Conservation (phyloP, 1,140 invertebrate genomes). For the Micrasema minimum region DNA sequence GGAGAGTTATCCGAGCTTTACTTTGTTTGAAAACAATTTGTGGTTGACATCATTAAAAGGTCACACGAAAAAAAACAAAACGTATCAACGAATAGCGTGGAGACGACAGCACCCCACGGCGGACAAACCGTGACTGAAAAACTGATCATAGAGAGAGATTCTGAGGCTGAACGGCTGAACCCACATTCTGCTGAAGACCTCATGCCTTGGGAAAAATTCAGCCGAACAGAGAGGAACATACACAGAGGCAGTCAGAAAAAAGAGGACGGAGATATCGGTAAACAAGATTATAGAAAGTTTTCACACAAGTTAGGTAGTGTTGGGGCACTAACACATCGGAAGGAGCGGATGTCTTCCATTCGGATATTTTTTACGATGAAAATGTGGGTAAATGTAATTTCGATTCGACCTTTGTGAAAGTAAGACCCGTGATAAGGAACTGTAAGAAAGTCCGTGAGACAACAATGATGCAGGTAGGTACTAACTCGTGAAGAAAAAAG, state of each 20-base stretch:
- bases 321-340: not conserved
- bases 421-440: slow-evolving; percentile 15
- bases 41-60: slow-evolving; percentile 21
- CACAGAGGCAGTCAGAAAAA: no score
- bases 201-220: slow-evolving; percentile 26
- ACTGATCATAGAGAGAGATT: not conserved
- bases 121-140: slow-evolving; percentile 28
- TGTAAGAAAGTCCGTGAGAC: slow-evolving; percentile 18
- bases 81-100: not conserved
- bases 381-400: slow-evolving; percentile 27
- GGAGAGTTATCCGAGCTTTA: not conserved
- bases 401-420: slow-evolving; percentile 34
- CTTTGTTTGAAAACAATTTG: slow-evolving; percentile 21
- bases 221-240: not conserved
- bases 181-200: slow-evolving; percentile 21
- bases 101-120: not conserved
- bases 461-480: not conserved
- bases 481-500: no score
- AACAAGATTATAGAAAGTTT: slow-evolving; percentile 35
- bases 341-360: slow-evolving; percentile 12
- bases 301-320: slow-evolving; percentile 20
- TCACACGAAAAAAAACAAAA: slow-evolving; percentile 15
- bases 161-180: slow-evolving; percentile 12
- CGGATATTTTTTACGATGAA: slow-evolving; percentile 24
- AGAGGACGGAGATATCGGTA: not conserved